Conservation (phyloP, 2,797 vertebrate genomes). For the Nannoperca obscura region DNA sequence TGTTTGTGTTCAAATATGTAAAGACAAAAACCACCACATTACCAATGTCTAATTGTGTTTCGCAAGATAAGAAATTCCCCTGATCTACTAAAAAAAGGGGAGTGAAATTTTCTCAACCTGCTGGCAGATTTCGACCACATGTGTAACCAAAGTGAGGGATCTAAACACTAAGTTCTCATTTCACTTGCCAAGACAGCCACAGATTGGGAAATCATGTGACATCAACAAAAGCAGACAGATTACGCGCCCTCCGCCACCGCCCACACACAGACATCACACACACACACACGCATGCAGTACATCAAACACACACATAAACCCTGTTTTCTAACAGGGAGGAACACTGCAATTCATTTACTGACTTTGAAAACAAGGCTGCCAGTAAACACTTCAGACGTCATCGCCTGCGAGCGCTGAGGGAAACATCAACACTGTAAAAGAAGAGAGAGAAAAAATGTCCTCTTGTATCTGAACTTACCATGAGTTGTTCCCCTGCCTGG, state of each 20-base stretch:
- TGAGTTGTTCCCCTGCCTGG: conserved; percentile 76
- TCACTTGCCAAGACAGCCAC: conserved; percentile 38
- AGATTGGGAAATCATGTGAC: conserved; percentile 81
- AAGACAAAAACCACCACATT: neutral
- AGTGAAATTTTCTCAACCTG: conserved; percentile 16
- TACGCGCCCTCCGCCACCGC: conserved; percentile 54
- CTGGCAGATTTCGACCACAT: conserved; percentile 38
- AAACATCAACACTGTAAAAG: conserved; percentile 70
- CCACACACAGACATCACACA: conserved; percentile 69
- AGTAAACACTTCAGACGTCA: conserved; percentile 77
- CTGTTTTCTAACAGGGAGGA: conserved; percentile 63
- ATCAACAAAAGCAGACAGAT: conserved; percentile 76
- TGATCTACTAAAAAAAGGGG: neutral
- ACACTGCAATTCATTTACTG: conserved; percentile 75
- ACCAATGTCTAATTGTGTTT: conserved; percentile 5
- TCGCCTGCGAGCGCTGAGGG: conserved; percentile 47
- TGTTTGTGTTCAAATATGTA: conserved; percentile 3
- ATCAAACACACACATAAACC: conserved; percentile 69
- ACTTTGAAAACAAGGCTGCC: conserved; percentile 72
- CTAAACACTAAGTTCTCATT: conserved; percentile 16
- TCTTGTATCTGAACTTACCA: conserved; percentile 72
- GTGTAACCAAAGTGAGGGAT: conserved; percentile 16
- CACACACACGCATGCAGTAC: conserved; percentile 35
- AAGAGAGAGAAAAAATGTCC: conserved; percentile 12
- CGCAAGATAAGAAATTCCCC: conserved; percentile 20